Base-by-base conservation (phyloP, 1,140 invertebrate species). In the Onthophagus taurus region DNA sequence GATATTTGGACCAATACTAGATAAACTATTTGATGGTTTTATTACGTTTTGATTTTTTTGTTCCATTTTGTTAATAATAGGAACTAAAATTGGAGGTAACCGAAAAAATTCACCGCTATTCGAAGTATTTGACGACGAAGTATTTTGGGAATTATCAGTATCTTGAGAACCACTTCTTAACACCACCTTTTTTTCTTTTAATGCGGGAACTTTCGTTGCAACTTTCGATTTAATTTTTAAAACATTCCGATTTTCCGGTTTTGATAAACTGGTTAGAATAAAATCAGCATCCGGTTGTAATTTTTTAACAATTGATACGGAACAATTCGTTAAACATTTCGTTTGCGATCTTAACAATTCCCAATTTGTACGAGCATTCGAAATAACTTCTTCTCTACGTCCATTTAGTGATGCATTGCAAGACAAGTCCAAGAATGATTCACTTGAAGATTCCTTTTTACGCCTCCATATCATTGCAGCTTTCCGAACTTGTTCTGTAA, bases 321-420 rank as follows among this genome's bases (percentile, higher is more conserved):
- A 17, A 42, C 31, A 36, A 13, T 23, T 47, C 29, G 53, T 59
- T 20, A 61, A 44, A 45, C 63, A 71, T 66, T 72, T 80, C 35
- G 71, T 77, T 66, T 80, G 80, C 6, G 77, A 80, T 52, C 81
- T 72, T 1, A 85, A 59, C 33, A 85, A 61, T 61, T 88, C 83
- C 83, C 84, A 87, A 52, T 85, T 86, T 2, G 81, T 83, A 50
- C 82, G 73, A 1, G 83, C 84, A 60, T 87, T 87, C 19, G 81
- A 80, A 42, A 87, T 86, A 2, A 86, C 76, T 63, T 86, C 80
- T 54, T 86, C 83, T 3, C 83, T 65, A 1, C 75, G 66, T 18
- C 76, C 76, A 47, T 74, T 80, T 45, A 77, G 72, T 49, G 76
- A 77, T 2, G 78, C 74, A 48, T 80, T 74, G 20, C 75, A 75